Evolutionary conservation across 2,797 vertebrate genomes (phyloP).

Genomic region (Xenentodon cancila): DNA sequence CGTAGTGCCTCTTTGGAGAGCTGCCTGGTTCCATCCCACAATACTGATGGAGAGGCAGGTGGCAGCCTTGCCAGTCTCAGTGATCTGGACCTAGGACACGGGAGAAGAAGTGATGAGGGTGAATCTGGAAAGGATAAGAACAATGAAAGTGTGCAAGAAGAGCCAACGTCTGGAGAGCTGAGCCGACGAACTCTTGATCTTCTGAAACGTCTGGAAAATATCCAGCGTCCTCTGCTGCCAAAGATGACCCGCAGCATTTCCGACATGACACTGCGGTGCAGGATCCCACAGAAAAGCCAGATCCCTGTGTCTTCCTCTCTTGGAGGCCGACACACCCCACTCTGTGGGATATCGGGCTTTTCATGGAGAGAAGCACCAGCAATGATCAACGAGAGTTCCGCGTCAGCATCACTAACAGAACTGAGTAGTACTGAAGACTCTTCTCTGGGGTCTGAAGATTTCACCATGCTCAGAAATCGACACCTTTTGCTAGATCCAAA

Average conservation of each 20-base stretch:
- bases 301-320: conserved; percentile 81
- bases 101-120: conserved; percentile 78
- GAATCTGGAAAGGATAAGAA: conserved; percentile 62
- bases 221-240: conserved; percentile 88
- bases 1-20: conserved; percentile 92
- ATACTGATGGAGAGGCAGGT: conserved; percentile 68
- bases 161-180: conserved; percentile 85
- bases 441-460: conserved; percentile 92
- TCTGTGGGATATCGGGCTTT: conserved; percentile 16
- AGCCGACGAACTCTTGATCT: conserved; percentile 97
- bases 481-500: conserved; percentile 74
- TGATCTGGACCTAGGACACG: conserved; percentile 80
- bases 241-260: conserved; percentile 95
- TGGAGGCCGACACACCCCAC: conserved; percentile 22
- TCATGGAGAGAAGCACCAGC: conserved; percentile 76
- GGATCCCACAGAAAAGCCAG: conserved; percentile 72
- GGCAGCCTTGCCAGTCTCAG: conserved; percentile 85
- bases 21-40: conserved; percentile 86
- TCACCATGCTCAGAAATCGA: conserved; percentile 83
- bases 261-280: conserved; percentile 90
- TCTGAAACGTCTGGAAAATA: conserved; percentile 93
- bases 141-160: not conserved
- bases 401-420: conserved; percentile 90
- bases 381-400: conserved; percentile 89
- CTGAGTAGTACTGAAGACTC: conserved; percentile 94